Base-by-base conservation (phyloP, 2,797 vertebrate genomes). In the Gila robusta region DNA sequence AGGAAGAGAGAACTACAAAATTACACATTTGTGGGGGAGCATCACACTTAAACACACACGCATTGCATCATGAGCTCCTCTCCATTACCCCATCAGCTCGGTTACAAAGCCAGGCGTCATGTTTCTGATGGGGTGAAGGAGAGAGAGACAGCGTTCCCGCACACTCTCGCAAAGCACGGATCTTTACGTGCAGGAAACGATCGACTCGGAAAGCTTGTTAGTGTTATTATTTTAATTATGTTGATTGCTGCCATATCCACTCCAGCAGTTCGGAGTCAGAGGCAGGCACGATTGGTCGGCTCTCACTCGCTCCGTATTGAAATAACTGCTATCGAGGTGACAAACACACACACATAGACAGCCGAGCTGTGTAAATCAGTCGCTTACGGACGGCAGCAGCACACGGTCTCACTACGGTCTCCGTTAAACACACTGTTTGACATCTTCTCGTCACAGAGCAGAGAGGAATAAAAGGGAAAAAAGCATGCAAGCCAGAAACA, bases 201-300 rank as follows among this genome's bases (percentile, higher is more conserved):
- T 93, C 89, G 88, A 89, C 92, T 91, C 90, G 83, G 85, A 92
- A 93, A 92, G 89, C 94, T 94, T 91, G 93, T 95, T 94, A 94
- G 91, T 91, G 88, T 93, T 93, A 94, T 94, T 94, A 95, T 94
- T 95, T 94, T 94, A 94, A 95, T 95, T 93, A 94, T 94, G 92
- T 91, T 95, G 95, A 96, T 95, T 94, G 92, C 82, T 79, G 92
- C 93, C 84, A 90, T 92, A 93, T 89, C 93, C 92, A 94, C 94
- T 95, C 91, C 81, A 73, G 85, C 89, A 86, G 87, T 87, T 86
- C 67, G 66, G 84, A 89, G 89, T 90, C 79, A 83, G 59, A 54
- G 56, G 35, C 35, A 19, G 82, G 26, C 62, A 56, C 41, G 81
- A 83, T 71, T 92, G 88, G 89, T 90, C 92, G 91, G 92, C 91